phyloP scores from a whole-genome alignment of 2,888 invertebrate species.

The Meta bourneti region DNA sequence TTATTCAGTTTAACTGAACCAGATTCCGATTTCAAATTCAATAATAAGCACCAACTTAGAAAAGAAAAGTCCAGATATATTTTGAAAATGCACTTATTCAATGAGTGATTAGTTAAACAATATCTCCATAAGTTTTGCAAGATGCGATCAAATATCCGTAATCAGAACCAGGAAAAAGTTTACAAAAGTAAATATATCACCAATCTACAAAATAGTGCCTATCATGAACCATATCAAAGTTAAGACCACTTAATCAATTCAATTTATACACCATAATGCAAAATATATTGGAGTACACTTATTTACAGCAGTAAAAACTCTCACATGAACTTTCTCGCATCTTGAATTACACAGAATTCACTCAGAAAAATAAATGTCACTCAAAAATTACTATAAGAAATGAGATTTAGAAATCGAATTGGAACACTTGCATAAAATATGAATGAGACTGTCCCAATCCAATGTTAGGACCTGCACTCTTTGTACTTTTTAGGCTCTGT shows the following conservation, averaged over 20 bases:
- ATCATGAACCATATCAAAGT: neutral
- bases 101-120: too few relatives aligned
- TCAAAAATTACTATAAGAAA: neutral
- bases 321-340: neutral
- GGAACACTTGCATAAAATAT: slow-evolving; percentile 11
- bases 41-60: neutral
- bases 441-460: slow-evolving; percentile 19
- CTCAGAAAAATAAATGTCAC: neutral
- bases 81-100: neutral
- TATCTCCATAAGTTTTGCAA: too few relatives aligned
- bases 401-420: slow-evolving; percentile 2
- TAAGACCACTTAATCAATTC: neutral
- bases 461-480: slow-evolving; percentile 36
- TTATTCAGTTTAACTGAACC: neutral
- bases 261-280: neutral
- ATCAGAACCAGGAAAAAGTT: neutral
- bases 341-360: neutral
- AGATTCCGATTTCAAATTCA: neutral
- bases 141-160: neutral
- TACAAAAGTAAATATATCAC: neutral
- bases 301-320: slow-evolving; percentile 1
- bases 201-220: neutral
- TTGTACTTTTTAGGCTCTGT: slow-evolving; percentile 73
- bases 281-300: neutral
- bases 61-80: neutral